Base-by-base conservation (phyloP, 2,113 vertebrate species). In the Pavo muticus region DNA sequence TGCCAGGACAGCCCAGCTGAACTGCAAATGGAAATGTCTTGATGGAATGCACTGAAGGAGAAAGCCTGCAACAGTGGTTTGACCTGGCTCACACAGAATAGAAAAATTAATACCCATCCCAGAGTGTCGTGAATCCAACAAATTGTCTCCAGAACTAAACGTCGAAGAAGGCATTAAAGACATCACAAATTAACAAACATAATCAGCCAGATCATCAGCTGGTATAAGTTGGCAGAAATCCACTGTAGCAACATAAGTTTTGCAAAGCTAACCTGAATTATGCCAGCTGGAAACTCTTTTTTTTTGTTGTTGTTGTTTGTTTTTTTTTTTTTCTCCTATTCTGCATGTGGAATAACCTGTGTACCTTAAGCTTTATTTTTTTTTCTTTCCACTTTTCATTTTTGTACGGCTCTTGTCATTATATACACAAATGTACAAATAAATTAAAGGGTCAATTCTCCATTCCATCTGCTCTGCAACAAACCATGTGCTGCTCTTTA, bases 161-260 rank as follows among this genome's bases (percentile, higher is more conserved):
- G 24, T 93, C 83, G 78, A 88, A 84, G 91, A 77, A 75, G 70
- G 76, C 76, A 93, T 91, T 91, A 91, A 18, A 84, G 76, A 88
- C 2, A 0, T 95, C 84, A 81, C 75, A 93, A 91, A 96, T 93
- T 94, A 94, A 92, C 83, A 91, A 87, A 73, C 92, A 79, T 84
- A 96, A 94, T 88, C 91, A 95, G 83, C 83, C 90, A 95, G 93
- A 90, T 94, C 88, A 94, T 97, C 96, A 94, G 94, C 93, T 96
- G 96, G 85, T 73, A 87, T 72, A 94, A 82, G 8, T n/a, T 97
- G 95, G 93, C 86, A 96, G 88, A 88, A 93, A 88, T 91, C 90
- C 94, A 88, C 70, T 42, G 13, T 29, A 93, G 85, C 61, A 84
- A 69, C 23, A 9, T 68, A 90, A 88, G 84, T 90, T 93, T 94